Percentiles rank a stretch among this genome's conserved stretches.
Conservation (phyloP, 2,888 invertebrate species). For the Yponomeuta plumbellus region DNA sequence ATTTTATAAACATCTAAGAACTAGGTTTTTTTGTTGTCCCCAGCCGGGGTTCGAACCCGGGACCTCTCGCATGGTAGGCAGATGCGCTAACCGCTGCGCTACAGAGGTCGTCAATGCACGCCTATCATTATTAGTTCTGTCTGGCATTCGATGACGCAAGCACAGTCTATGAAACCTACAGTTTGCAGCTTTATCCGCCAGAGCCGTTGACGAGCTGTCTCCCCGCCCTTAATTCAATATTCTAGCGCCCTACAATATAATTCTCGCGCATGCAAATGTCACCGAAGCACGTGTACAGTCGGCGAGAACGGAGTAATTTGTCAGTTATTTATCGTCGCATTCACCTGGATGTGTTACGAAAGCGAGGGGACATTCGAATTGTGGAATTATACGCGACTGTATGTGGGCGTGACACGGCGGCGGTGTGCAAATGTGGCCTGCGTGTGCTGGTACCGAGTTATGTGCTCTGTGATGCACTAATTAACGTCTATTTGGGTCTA, state of each 20-base stretch:
- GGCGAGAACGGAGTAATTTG: constrained; percentile 63
- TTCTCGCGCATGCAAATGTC: constrained; percentile 65
- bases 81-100: too few species aligned
- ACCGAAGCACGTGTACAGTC: constrained; percentile 47
- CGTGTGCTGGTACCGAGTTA: constrained; percentile 19
- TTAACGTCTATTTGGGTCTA: background rate
- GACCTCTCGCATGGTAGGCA: too few species aligned
- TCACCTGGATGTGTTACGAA: constrained; percentile 59
- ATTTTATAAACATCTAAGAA: too few species aligned
- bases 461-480: background rate
- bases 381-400: constrained; percentile 59
- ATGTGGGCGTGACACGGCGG: constrained; percentile 68
- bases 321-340: constrained; percentile 62
- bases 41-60: too few species aligned
- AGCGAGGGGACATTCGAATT: constrained; percentile 61
- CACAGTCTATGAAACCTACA: too few species aligned
- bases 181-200: too few species aligned
- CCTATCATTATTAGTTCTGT: too few species aligned
- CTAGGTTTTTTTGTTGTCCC: too few species aligned
- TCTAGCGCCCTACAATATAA: background rate
- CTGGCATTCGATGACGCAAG: too few species aligned
- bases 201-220: background rate
- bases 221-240: background rate
- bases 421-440: constrained; percentile 57
- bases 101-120: too few species aligned